These are phyloP conservation scores for Hemicrepidius hirtus DNA, from an alignment of 2,888 invertebrate species.

Conservation along the genomic window DNA sequence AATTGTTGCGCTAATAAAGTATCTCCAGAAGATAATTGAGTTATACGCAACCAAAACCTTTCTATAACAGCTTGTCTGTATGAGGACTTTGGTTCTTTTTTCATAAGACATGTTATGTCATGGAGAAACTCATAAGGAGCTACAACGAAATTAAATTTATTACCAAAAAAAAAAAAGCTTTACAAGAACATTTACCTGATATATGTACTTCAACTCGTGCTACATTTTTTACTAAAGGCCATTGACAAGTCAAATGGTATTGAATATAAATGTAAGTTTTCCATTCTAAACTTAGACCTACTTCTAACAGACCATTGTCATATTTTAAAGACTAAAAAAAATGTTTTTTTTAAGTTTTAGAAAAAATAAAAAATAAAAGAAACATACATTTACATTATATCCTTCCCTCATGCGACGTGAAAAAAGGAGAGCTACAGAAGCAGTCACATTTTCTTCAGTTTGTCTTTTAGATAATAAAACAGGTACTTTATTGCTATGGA, in stretches of 20 bases:
- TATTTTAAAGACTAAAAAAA: conserved; percentile 73
- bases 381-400: conserved; percentile 78
- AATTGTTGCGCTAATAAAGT: conserved; percentile 80
- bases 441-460: conserved; percentile 78
- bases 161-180: too few species aligned
- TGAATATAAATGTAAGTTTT: conserved; percentile 82
- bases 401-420: conserved; percentile 86
- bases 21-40: conserved; percentile 80
- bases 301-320: conserved; percentile 76
- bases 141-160: conserved; percentile 59
- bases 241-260: conserved; percentile 77
- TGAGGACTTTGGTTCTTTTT: conserved; percentile 78
- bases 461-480: conserved; percentile 78
- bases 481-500: conserved; percentile 75
- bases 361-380: too few species aligned
- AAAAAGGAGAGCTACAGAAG: conserved; percentile 79
- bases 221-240: conserved; percentile 74
- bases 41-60: conserved; percentile 79
- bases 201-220: conserved; percentile 69
- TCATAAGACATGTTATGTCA: conserved; percentile 80
- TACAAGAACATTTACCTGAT: conserved; percentile 61
- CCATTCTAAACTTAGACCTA: conserved; percentile 82
- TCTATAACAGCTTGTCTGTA: conserved; percentile 80
- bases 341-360: conserved; percentile 30
- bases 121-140: conserved; percentile 84